Percentiles rank a stretch among this genome's conserved stretches.
phyloP scores from a whole-genome alignment of 2,888 invertebrate genomes.

The Eremobia ochroleuca region DNA sequence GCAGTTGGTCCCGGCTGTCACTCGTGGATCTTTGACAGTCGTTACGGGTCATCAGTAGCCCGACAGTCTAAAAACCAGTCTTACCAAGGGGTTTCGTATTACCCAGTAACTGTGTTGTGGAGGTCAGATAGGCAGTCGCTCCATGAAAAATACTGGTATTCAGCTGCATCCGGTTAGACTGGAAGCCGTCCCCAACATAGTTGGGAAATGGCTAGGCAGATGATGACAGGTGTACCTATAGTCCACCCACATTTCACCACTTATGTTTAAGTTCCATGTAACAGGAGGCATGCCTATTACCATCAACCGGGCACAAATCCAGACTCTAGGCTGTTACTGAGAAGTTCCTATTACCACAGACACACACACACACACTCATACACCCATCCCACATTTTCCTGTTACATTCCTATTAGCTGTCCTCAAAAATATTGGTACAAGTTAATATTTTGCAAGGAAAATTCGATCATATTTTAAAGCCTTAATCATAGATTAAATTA shows the following conservation, averaged over 20 bases:
- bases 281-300: neutral
- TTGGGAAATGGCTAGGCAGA: too few species aligned
- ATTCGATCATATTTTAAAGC: neutral
- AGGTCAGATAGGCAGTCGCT: too few species aligned
- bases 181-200: too few species aligned
- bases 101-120: too few species aligned
- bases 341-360: neutral
- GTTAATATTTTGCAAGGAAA: neutral
- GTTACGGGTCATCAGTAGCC: too few species aligned
- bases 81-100: too few species aligned
- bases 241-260: neutral
- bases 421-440: neutral
- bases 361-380: neutral
- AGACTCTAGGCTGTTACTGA: neutral
- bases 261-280: neutral
- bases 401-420: neutral
- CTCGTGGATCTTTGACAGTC: too few species aligned
- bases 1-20: too few species aligned
- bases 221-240: too few species aligned
- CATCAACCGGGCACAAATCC: neutral
- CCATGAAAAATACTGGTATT: too few species aligned
- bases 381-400: neutral
- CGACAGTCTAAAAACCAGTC: too few species aligned
- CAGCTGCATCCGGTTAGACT: too few species aligned
- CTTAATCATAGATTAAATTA: neutral